These are phyloP conservation scores for Brachyopa scutellaris DNA, from an alignment of 2,888 invertebrate genomes.

Conservation along the genomic window DNA sequence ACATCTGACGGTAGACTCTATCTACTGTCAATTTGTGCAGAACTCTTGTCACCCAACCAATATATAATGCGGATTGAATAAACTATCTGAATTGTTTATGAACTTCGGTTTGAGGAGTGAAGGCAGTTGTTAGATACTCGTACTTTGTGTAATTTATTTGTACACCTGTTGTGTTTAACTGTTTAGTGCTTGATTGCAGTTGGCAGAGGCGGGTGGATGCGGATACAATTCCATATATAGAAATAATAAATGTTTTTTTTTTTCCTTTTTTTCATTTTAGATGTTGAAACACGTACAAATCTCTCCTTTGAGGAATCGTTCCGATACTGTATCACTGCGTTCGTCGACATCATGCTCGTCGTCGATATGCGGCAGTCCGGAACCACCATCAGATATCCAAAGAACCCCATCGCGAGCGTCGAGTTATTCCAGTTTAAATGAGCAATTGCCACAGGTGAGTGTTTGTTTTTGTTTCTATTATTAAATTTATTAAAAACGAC, in stretches of 20 bases:
- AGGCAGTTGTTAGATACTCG: background rate
- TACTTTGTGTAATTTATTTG: background rate
- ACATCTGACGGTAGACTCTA: conserved; percentile 47
- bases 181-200: conserved; percentile 36
- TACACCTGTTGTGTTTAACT: conserved; percentile 36
- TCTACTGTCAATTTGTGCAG: conserved; percentile 15
- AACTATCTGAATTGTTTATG: conserved; percentile 45
- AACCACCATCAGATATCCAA: conserved; percentile 84
- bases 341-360: conserved; percentile 89
- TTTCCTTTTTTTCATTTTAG: conserved; percentile 80
- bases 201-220: conserved; percentile 9
- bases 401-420: conserved; percentile 87
- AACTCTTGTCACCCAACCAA: conserved; percentile 1
- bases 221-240: conserved; percentile 6
- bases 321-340: conserved; percentile 90
- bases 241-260: conserved; percentile 2
- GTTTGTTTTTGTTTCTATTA: background rate
- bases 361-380: conserved; percentile 85
- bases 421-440: conserved; percentile 86
- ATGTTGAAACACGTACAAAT: conserved; percentile 97
- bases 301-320: conserved; percentile 92
- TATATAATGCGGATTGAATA: conserved; percentile 16
- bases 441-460: conserved; percentile 83
- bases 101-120: background rate
- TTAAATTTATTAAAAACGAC: conserved; percentile 19